phyloP scores from a whole-genome alignment of 2,888 invertebrate species.

The Gortyna flavago region DNA sequence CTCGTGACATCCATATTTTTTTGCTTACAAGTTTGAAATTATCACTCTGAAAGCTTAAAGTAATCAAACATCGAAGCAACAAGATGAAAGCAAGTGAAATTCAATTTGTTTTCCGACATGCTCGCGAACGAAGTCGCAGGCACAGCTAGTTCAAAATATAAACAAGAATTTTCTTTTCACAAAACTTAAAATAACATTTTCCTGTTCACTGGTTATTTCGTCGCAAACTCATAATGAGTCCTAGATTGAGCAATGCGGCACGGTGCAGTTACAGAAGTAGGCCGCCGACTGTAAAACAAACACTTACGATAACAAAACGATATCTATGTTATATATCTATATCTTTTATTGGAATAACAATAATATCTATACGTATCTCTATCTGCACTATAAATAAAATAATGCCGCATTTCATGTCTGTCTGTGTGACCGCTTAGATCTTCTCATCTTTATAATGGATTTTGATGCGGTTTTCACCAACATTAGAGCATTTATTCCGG shows the following conservation, averaged over 20 bases:
- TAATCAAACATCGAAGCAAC: too few relatives aligned
- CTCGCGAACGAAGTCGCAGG: too few relatives aligned
- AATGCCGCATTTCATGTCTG: not conserved
- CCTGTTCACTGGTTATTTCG: conserved; percentile 10
- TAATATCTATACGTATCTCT: not conserved
- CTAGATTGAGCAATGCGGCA: conserved; percentile 47
- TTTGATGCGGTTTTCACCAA: not conserved
- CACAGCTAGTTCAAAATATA: too few relatives aligned
- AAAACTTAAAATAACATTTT: conserved; percentile 32
- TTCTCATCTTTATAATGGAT: not conserved
- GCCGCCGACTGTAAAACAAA: conserved; percentile 22
- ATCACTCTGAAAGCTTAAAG: too few relatives aligned
- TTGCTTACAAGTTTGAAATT: too few relatives aligned
- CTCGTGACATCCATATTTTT: too few relatives aligned
- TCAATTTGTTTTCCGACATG: too few relatives aligned
- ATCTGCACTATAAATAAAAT: not conserved
- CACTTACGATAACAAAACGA: conserved; percentile 37
- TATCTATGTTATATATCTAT: not conserved
- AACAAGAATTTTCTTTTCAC: not conserved
- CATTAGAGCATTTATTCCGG: not conserved
- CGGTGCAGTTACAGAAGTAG: conserved; percentile 49
- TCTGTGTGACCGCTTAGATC: not conserved
- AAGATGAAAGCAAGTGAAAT: too few relatives aligned
- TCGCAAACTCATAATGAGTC: conserved; percentile 47
- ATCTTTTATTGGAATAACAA: conserved; percentile 37